Evolutionary conservation across 2,888 invertebrate species (phyloP).

Genomic region (Aspidiotus destructor): DNA sequence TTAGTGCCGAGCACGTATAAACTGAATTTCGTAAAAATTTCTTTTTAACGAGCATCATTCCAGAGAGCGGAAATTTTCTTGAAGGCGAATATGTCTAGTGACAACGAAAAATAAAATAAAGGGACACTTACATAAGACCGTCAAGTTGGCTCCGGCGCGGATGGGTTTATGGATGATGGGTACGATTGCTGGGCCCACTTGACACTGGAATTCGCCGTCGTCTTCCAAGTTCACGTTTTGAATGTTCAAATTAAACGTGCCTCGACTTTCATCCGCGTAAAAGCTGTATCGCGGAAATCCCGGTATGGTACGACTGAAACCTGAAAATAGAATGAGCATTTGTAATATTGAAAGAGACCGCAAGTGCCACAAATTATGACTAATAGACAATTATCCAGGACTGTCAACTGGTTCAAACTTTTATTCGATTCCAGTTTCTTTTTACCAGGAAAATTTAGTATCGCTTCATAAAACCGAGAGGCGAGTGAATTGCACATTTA

Average conservation of each 20-base stretch:
- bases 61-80: no score
- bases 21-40: no score
- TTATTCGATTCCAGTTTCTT: no score
- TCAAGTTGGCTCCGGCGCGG: slow-evolving; percentile 74
- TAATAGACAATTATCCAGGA: background rate
- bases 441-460: no score
- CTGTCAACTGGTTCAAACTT: no score
- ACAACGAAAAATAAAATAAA: background rate
- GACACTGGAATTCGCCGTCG: slow-evolving; percentile 93
- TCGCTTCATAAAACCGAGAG: no score
- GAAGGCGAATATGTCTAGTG: no score
- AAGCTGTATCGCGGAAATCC: slow-evolving; percentile 82
- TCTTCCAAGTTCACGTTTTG: slow-evolving; percentile 80
- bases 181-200: slow-evolving; percentile 78
- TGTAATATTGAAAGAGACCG: background rate
- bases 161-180: slow-evolving; percentile 71
- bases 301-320: slow-evolving; percentile 61
- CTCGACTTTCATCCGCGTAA: slow-evolving; percentile 67
- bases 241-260: slow-evolving; percentile 81
- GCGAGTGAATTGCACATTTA: no score
- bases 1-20: no score
- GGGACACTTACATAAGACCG: slow-evolving; percentile 78
- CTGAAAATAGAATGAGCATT: slow-evolving; percentile 42
- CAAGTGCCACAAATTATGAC: background rate
- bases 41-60: no score